A percentile compares a stretch with the other conserved stretches of the same genome.
Evolutionary conservation across 2,113 vertebrate genomes (phyloP).

Genomic region (Saguinus midas): DNA sequence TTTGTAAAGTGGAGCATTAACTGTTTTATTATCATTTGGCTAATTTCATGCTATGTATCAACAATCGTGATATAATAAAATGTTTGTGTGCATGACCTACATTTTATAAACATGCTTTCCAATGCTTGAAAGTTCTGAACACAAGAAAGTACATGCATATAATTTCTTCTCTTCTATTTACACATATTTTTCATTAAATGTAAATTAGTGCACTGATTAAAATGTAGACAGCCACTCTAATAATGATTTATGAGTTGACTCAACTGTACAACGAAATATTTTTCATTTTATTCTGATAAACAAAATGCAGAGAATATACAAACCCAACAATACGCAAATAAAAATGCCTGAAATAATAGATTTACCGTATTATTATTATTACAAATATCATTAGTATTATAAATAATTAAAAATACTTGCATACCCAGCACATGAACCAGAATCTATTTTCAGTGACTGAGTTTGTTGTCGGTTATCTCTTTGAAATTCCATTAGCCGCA

Average conservation of each 20-base stretch:
- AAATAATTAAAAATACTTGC: not conserved
- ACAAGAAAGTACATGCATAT: not conserved
- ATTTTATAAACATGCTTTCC: not conserved
- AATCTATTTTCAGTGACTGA: not conserved
- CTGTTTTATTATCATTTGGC: not conserved
- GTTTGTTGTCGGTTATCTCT: not conserved
- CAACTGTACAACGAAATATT: not conserved
- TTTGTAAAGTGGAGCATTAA: not conserved
- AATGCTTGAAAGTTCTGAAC: not conserved
- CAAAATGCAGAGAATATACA: not conserved
- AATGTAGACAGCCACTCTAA: not conserved
- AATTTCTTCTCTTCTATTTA: not conserved
- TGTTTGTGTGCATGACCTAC: not conserved
- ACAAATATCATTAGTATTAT: not conserved
- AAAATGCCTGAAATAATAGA: not conserved
- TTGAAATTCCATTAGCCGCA: not conserved
- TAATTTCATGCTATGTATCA: not conserved
- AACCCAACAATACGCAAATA: not conserved
- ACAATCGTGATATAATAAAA: slow-evolving; percentile 3
- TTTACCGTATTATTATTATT: not conserved
- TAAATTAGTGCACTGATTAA: not conserved
- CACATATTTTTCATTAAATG: not conserved
- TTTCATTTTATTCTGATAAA: not conserved
- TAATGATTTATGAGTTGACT: not conserved
- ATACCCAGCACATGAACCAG: not conserved